phyloP scores from a whole-genome alignment of 2,113 vertebrate species.

The Petrocephalus zakoni region DNA sequence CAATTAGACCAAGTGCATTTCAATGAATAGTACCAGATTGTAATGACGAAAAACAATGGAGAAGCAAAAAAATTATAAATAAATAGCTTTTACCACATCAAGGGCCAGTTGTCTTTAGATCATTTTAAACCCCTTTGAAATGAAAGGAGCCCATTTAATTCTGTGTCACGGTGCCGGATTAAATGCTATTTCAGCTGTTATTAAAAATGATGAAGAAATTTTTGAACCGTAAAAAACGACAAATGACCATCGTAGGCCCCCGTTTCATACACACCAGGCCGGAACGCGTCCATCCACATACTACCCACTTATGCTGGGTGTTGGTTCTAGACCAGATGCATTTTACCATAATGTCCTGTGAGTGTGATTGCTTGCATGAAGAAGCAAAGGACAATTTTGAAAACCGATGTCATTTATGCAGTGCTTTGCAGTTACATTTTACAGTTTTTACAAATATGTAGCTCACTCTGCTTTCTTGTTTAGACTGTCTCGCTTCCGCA shows the following conservation, averaged over 20 bases:
- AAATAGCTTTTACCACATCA: conserved; percentile 24
- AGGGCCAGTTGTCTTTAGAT: conserved; percentile 43
- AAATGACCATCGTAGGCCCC: conserved; percentile 25
- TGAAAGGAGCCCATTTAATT: conserved; percentile 34
- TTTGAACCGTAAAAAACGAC: conserved; percentile 31
- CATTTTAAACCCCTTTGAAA: conserved; percentile 50
- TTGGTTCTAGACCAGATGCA: too few species aligned
- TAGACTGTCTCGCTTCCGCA: too few species aligned
- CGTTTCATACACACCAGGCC: not conserved
- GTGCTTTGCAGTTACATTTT: too few species aligned
- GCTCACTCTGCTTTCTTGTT: too few species aligned
- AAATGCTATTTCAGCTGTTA: conserved; percentile 40
- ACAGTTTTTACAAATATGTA: too few species aligned
- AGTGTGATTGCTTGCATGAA: too few species aligned
- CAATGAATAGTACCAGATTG: conserved; percentile 43
- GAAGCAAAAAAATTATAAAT: not conserved
- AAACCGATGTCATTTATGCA: too few species aligned
- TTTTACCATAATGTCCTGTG: too few species aligned
- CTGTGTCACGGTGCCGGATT: conserved; percentile 40
- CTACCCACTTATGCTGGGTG: not conserved
- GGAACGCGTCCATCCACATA: not conserved
- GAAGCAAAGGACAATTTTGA: too few species aligned
- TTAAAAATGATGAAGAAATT: conserved; percentile 47
- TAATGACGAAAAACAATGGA: conserved; percentile 30
- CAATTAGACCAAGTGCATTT: conserved; percentile 29